A percentile compares a stretch with the other conserved stretches of the same genome.
phyloP scores from a whole-genome alignment of 2,113 vertebrate genomes.

The Cricetomys ansorgei region DNA sequence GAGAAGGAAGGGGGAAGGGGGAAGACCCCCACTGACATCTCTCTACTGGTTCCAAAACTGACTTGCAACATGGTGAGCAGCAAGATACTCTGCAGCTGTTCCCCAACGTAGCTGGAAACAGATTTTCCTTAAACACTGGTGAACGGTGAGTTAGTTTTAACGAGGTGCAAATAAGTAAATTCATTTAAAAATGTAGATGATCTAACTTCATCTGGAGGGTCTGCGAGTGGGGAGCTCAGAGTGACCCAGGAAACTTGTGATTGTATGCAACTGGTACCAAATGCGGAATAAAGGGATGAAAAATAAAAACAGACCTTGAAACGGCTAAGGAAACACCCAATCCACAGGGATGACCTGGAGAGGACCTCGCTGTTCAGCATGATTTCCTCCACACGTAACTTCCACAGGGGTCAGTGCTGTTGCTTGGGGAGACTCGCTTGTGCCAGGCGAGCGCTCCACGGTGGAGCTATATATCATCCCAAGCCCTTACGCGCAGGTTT shows the following conservation, averaged over 20 bases:
- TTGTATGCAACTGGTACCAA: background rate
- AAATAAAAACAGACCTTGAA: background rate
- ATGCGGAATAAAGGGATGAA: background rate
- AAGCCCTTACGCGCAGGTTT: background rate
- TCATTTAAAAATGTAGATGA: background rate
- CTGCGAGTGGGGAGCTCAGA: background rate
- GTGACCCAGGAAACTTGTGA: too few relatives aligned
- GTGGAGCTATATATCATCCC: too few relatives aligned
- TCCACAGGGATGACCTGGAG: background rate
- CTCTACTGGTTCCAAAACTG: background rate
- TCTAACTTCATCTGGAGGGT: background rate
- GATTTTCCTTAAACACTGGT: background rate
- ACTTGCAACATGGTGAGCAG: background rate
- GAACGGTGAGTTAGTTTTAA: background rate
- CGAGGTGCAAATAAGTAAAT: background rate
- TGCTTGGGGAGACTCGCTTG: background rate
- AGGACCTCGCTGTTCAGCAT: background rate
- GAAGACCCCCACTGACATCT: background rate
- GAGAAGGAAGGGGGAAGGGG: background rate
- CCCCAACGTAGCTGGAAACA: background rate
- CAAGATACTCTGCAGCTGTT: background rate
- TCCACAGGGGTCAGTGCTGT: too few relatives aligned
- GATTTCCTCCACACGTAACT: background rate
- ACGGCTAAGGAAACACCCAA: background rate
- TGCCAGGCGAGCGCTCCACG: background rate